A percentile compares a stretch with the other conserved stretches of the same genome.
Conservation (phyloP, 2,113 vertebrate genomes). For the Malurus cyaneus region DNA sequence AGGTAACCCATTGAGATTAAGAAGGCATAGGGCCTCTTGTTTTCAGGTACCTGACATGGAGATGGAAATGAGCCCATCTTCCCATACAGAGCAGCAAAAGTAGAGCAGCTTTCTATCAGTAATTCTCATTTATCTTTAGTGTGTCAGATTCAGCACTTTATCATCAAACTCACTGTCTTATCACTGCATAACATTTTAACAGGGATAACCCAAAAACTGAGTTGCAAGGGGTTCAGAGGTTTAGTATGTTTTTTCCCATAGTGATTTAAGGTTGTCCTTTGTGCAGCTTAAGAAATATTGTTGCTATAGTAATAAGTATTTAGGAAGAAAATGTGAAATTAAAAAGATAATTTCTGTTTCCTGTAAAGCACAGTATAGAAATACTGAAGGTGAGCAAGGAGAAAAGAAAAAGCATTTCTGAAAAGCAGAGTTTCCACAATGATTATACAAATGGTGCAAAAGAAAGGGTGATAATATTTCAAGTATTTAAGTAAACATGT, state of each 20-base stretch:
- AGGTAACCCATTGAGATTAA: slow-evolving; percentile 64
- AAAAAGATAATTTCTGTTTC: not conserved
- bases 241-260: not conserved
- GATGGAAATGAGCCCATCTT: slow-evolving; percentile 31
- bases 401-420: not conserved
- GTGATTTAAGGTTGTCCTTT: slow-evolving; percentile 21
- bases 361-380: not conserved
- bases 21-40: slow-evolving; percentile 52
- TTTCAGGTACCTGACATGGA: slow-evolving; percentile 60
- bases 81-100: slow-evolving; percentile 41
- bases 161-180: slow-evolving; percentile 56
- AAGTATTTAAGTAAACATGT: not conserved
- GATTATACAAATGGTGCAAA: not conserved
- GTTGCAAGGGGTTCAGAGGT: slow-evolving; percentile 33
- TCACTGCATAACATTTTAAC: slow-evolving; percentile 37
- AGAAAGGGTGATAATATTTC: not conserved
- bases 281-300: not conserved
- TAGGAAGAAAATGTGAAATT: not conserved
- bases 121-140: slow-evolving; percentile 70
- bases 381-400: not conserved
- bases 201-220: slow-evolving; percentile 34
- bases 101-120: slow-evolving; percentile 54
- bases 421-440: not conserved
- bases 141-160: slow-evolving; percentile 58
- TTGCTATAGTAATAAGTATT: not conserved